A percentile compares a stretch with the other conserved stretches of the same genome.
phyloP scores from a whole-genome alignment of 2,113 vertebrate species.

The Solea senegalensis region DNA sequence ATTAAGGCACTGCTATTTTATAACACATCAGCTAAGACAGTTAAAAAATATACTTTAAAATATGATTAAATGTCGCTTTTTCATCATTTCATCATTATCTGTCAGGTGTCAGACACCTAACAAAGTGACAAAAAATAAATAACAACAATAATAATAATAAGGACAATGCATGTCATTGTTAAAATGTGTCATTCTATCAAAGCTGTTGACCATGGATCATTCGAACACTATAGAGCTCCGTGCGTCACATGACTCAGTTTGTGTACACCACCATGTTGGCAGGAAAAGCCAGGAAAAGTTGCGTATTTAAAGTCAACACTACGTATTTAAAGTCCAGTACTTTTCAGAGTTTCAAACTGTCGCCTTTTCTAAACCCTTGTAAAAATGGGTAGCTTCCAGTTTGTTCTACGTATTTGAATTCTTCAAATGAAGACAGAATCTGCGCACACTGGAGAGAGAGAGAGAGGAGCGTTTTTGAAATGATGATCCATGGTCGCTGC shows the following conservation, averaged over 20 bases:
- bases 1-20: conserved; percentile 22
- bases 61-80: conserved; percentile 16
- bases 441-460: conserved; percentile 13
- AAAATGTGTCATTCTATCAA: conserved; percentile 33
- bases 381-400: conserved; percentile 35
- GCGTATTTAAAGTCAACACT: no score
- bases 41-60: conserved; percentile 6
- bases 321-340: no score
- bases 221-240: neutral
- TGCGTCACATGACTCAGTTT: no score
- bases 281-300: no score
- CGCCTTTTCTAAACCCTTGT: conserved; percentile 28
- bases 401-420: conserved; percentile 8
- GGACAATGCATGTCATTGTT: conserved; percentile 45
- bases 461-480: conserved; percentile 20
- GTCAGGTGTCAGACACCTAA: conserved; percentile 19
- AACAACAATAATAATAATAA: neutral
- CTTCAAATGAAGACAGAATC: conserved; percentile 27
- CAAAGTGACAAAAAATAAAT: neutral
- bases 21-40: conserved; percentile 26
- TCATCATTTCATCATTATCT: conserved; percentile 20
- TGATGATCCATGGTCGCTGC: conserved; percentile 40
- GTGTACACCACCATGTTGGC: no score
- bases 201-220: conserved; percentile 24
- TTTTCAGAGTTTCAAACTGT: conserved; percentile 20